A percentile compares a stretch with the other conserved stretches of the same genome.
phyloP scores from a whole-genome alignment of 2,888 invertebrate genomes.

The Epinotia bilunana region DNA sequence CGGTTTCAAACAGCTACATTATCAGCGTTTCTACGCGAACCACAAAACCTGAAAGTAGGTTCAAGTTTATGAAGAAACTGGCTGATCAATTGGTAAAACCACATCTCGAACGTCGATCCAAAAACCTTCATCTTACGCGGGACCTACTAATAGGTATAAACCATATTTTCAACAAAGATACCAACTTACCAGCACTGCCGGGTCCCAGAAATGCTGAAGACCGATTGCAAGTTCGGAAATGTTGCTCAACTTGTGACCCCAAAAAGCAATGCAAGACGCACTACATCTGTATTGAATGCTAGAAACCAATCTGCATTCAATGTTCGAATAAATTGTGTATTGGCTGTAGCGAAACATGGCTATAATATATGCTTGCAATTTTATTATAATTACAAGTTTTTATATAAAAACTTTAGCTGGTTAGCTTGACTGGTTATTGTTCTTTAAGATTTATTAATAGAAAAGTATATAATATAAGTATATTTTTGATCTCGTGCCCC shows the following conservation, averaged over 20 bases:
- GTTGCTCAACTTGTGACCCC: not conserved
- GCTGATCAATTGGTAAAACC: conserved; percentile 48
- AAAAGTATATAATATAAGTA: too few species aligned
- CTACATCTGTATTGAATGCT: too few species aligned
- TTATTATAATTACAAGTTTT: too few species aligned
- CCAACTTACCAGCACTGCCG: not conserved
- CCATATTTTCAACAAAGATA: not conserved
- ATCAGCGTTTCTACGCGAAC: conserved; percentile 40
- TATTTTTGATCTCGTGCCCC: too few species aligned
- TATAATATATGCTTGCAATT: too few species aligned
- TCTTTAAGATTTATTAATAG: too few species aligned
- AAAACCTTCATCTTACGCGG: not conserved
- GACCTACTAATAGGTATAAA: not conserved
- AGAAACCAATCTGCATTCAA: too few species aligned
- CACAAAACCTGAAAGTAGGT: conserved; percentile 45
- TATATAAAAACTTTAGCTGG: too few species aligned
- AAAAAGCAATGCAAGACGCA: not conserved
- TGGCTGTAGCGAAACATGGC: too few species aligned
- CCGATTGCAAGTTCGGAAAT: not conserved
- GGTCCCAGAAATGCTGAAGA: not conserved
- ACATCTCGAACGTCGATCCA: conserved; percentile 44
- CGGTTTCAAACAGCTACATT: conserved; percentile 44
- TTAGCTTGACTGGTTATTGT: too few species aligned
- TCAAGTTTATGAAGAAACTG: conserved; percentile 46
- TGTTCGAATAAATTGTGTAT: too few species aligned